These are phyloP conservation scores for Hydropotes inermis DNA, from an alignment of 2,113 vertebrate species.

Conservation along the genomic window DNA sequence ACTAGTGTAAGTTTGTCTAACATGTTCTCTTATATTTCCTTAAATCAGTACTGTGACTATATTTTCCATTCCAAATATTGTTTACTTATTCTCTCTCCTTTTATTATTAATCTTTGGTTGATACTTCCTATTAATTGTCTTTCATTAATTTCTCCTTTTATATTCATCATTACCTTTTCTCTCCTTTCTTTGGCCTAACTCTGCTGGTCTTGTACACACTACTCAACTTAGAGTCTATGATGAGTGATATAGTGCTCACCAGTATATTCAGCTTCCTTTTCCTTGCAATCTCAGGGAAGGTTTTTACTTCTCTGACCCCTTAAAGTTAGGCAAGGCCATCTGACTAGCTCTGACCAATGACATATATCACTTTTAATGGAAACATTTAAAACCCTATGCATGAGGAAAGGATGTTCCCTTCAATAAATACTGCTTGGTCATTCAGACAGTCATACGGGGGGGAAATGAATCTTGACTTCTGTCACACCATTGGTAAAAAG, in stretches of 20 bases:
- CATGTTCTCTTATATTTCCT: neutral
- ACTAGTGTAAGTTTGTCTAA: neutral
- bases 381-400: neutral
- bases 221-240: neutral
- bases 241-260: neutral
- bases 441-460: neutral
- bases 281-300: neutral
- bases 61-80: neutral
- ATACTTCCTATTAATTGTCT: neutral
- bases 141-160: neutral
- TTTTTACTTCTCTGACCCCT: neutral
- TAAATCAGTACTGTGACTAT: neutral
- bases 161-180: neutral
- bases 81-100: neutral
- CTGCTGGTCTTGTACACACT: neutral
- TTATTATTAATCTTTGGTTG: neutral
- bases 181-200: neutral
- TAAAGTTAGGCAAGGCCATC: neutral
- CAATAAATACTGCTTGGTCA: neutral
- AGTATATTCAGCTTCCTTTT: neutral
- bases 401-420: neutral
- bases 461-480: neutral
- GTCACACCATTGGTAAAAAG: neutral
- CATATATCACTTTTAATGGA: neutral
- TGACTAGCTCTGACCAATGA: neutral